phyloP scores from a whole-genome alignment of 1,140 invertebrate genomes.

The Sweltsa coloradensis region DNA sequence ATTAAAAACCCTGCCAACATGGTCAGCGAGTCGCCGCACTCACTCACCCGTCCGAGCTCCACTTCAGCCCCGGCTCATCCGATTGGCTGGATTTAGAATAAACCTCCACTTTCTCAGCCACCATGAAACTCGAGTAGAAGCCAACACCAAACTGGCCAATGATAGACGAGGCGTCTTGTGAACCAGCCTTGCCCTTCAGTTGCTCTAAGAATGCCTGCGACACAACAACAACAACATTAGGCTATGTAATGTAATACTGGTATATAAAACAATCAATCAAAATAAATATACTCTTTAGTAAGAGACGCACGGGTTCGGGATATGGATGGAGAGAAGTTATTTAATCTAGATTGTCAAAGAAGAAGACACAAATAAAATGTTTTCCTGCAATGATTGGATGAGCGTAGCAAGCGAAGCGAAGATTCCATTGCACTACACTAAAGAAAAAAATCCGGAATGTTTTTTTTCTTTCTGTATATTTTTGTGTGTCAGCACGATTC shows the following conservation, averaged over 20 bases:
- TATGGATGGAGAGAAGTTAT: too few species aligned
- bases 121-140: slow-evolving; percentile 96
- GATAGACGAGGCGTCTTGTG: slow-evolving; percentile 56
- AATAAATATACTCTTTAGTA: neutral
- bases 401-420: too few species aligned
- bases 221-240: neutral
- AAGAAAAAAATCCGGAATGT: too few species aligned
- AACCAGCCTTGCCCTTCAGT: slow-evolving; percentile 53
- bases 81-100: slow-evolving; percentile 55
- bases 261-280: slow-evolving; percentile 1
- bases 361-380: too few species aligned
- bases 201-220: slow-evolving; percentile 71
- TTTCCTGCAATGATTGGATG: too few species aligned
- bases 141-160: slow-evolving; percentile 98
- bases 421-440: too few species aligned
- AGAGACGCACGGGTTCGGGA: too few species aligned
- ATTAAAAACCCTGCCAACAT: too few species aligned
- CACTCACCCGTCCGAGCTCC: slow-evolving; percentile 80
- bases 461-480: too few species aligned
- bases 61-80: slow-evolving; percentile 60
- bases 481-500: too few species aligned
- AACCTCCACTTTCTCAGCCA: slow-evolving; percentile 88
- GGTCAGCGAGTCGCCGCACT: too few species aligned
- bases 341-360: too few species aligned
- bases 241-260: neutral